Percentiles rank a stretch among this genome's conserved stretches.
Evolutionary conservation across 2,113 vertebrate genomes (phyloP).

Genomic region (Anhinga rufa): DNA sequence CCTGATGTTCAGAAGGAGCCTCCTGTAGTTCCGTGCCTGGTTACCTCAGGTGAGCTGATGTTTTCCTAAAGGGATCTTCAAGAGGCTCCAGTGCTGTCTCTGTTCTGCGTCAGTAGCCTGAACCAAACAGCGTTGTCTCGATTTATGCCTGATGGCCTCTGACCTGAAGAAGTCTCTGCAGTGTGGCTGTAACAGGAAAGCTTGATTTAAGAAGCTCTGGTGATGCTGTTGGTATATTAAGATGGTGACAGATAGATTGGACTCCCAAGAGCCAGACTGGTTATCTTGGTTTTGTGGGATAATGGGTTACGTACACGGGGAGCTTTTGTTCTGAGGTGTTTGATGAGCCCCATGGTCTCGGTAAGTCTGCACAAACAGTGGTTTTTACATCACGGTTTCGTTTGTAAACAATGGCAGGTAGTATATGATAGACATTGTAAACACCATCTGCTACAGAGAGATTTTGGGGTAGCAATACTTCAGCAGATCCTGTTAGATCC

Average conservation of each 20-base stretch:
- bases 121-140: fast-evolving
- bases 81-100: too few relatives aligned
- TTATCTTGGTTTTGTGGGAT: not conserved
- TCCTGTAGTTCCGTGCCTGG: not conserved
- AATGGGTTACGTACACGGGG: fast-evolving
- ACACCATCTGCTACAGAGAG: not conserved
- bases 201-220: not conserved
- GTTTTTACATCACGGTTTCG: fast-evolving
- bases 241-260: not conserved
- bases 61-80: not conserved
- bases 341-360: not conserved
- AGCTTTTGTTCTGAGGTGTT: not conserved
- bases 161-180: not conserved
- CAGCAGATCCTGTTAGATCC: not conserved
- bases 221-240: not conserved
- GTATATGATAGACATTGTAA: not conserved
- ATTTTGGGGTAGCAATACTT: not conserved
- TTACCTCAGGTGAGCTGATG: not conserved
- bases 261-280: not conserved
- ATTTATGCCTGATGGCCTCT: not conserved
- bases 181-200: not conserved
- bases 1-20: not conserved
- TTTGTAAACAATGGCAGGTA: not conserved
- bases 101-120: not conserved
- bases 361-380: not conserved